Base-by-base conservation (phyloP, 2,113 vertebrate genomes). In the Corynorhinus townsendii region DNA sequence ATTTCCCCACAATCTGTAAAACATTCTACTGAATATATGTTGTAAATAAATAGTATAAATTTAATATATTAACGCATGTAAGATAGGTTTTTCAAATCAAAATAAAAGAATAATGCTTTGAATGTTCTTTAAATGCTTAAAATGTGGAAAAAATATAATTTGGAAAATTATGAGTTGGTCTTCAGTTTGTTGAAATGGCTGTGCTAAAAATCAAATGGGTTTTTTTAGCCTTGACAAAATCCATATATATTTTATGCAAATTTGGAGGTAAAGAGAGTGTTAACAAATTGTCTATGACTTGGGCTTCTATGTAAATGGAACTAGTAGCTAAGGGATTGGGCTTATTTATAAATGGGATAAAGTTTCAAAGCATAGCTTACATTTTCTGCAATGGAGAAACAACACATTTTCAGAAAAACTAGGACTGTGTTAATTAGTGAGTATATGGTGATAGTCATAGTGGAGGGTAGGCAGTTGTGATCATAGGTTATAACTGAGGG, bases 191-290 rank as follows among this genome's bases (percentile, higher is more conserved):
- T 75, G 30, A 81, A 87, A 73, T 68, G 15, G 75, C 38, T 83
- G 4, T 16, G 7, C 3, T 52, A 59, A 59, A 52, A 52, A 82
- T 83, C 62, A 86, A 64, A 2, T 64, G 14, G 9, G 52, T 35
- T 76, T 83, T 72, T 83, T 85, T 84, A 92, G 11, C 20, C 9
- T 33, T 90, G 20, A 95, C 9, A 92, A 91, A 94, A 88, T 72
- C 10, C 20, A 68, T 17, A 71, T 14, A 9, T 75, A 56, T 91
- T 89, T 91, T 69, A 79, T 52, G 59, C 19, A 38, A 86, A 69
- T 16, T 35, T 56, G 56, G 30, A 86, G 9, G 30, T 76, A n/a
- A 52, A 49, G 1, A 84, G 16, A n/a, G 1, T n/a, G 0, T 62
- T 87, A 45, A 79, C 35, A 82, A 89, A 68, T 86, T 93, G 82